Conservation (phyloP, 2,797 vertebrate species). For the Heteromormyrus szaboi region DNA sequence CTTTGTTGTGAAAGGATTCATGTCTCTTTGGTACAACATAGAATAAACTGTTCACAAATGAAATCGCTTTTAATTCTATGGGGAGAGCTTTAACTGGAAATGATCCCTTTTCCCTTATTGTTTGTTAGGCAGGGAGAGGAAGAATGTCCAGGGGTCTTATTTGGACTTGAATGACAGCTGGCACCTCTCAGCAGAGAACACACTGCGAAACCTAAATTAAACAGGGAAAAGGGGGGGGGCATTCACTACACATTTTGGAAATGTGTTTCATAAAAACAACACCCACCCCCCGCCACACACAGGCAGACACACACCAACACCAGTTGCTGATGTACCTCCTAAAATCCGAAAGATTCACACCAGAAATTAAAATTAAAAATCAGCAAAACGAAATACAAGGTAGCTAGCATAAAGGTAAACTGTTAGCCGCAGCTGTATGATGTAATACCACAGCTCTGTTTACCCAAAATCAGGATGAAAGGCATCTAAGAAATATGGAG, state of each 20-base stretch:
- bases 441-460: not conserved
- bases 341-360: not conserved
- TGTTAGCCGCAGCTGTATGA: not conserved
- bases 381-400: not conserved
- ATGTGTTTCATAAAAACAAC: not conserved
- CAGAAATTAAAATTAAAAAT: not conserved
- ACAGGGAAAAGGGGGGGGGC: not conserved
- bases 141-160: not conserved
- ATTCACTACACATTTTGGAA: not conserved
- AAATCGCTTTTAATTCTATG: not conserved
- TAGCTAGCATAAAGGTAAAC: not conserved
- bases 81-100: not conserved
- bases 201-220: not conserved
- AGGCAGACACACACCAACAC: not conserved
- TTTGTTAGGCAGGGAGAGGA: not conserved
- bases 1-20: not conserved
- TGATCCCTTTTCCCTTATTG: not conserved
- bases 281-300: not conserved
- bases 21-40: not conserved
- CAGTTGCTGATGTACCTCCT: not conserved
- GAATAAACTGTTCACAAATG: not conserved
- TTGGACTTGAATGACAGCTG: not conserved
- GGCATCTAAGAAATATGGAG: not conserved
- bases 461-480: not conserved
- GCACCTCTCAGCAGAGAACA: not conserved